Evolutionary conservation across 2,113 vertebrate species (phyloP), one percentile per base, ranked within the genome.

Genomic region (Sitta europaea): DNA sequence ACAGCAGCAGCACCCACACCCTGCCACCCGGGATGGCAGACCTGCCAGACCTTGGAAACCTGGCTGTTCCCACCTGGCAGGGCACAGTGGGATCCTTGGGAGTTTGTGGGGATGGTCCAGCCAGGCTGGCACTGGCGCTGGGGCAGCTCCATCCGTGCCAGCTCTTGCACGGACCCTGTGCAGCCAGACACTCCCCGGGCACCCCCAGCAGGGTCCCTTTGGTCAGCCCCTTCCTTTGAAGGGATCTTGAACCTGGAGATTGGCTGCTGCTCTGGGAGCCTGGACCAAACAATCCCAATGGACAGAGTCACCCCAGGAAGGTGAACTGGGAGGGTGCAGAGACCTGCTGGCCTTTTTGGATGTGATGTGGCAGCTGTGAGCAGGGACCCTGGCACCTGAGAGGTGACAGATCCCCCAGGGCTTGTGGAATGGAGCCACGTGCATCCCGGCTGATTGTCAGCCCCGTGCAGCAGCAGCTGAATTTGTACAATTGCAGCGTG

Each of bases 361-460:
- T 12, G 67, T 5, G 61, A 1, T 1, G 5, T 1, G 1, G 42
- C 4, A 25, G 25, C 5, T 4, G 38, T 7, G 72, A 75, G 74
- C 38, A 6, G 65, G 70, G 70, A 2, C 8, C 40, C 12, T 9
- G 8, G 86, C n/a, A 51, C n/a, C 45, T 16, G 50, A 18, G 29
- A 17, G 51, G 70, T 70, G 84, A 22, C 71, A 29, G 33, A 4
- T 61, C 72, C 12, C 13, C 0, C 23, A 0, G 47, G 48, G 16
- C 0, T 3, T 2, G 25, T 1, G 0, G 51, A 16, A 17, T 0
- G 0, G 36, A 66, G 53, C 25, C 8, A 3, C 3, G 0, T 4
- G 20, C 22, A 10, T 9, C 35, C 40, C 0, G 0, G 22, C 48
- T 11, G 67, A 75, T 33, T 25, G 0, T 53, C 84, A 57, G 65